These are phyloP conservation scores for Celastrina argiolus DNA, from an alignment of 2,888 invertebrate species.

Conservation along the genomic window DNA sequence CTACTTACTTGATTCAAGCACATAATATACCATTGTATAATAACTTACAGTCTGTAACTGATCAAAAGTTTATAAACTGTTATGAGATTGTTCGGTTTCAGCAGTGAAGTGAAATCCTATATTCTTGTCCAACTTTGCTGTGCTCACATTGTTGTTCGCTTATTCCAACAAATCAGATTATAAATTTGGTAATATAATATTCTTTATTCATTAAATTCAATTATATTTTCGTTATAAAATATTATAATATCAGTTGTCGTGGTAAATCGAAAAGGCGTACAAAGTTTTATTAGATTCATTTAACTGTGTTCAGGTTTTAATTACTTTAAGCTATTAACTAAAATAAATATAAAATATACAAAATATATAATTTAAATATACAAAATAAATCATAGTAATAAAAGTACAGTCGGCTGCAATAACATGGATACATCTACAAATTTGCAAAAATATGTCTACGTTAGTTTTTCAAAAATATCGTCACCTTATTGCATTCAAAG, in stretches of 20 bases:
- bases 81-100: constrained; percentile 6
- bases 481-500: no score
- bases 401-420: no score
- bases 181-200: not conserved
- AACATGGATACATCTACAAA: no score
- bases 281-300: not conserved
- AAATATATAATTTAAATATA: no score
- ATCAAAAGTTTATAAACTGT: constrained; percentile 7
- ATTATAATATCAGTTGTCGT: not conserved
- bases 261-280: not conserved
- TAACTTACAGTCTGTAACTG: not conserved
- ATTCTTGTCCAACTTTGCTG: not conserved
- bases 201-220: not conserved
- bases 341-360: no score
- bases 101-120: constrained; percentile 13
- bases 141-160: not conserved
- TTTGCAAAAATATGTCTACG: no score
- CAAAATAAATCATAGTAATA: no score
- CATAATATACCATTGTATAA: not conserved
- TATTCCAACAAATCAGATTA: not conserved
- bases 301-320: not conserved
- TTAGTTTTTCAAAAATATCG: no score
- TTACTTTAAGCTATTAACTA: not conserved
- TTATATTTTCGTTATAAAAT: not conserved
- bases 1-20: no score